Percentiles rank a stretch among this genome's conserved stretches.
phyloP scores from a whole-genome alignment of 1,140 invertebrate species.

The Polyergus mexicanus region DNA sequence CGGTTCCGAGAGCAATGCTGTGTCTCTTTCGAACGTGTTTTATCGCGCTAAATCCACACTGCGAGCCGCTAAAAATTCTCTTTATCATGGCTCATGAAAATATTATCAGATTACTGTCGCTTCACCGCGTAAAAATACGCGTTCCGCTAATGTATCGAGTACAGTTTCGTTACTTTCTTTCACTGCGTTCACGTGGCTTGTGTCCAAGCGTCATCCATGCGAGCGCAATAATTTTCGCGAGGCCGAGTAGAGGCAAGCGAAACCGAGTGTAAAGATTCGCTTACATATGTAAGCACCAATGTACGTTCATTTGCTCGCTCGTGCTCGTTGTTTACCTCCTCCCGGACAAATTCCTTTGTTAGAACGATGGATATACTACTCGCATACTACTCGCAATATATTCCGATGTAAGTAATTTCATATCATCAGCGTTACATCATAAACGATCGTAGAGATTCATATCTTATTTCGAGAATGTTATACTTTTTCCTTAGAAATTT shows the following conservation, averaged over 20 bases:
- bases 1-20: background rate
- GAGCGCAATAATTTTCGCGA: slow-evolving; percentile 34
- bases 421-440: background rate
- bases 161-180: slow-evolving; percentile 11
- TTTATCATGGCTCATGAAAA: slow-evolving; percentile 17
- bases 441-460: background rate
- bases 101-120: slow-evolving; percentile 16
- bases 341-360: background rate
- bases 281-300: background rate
- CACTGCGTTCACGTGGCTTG: background rate
- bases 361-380: background rate
- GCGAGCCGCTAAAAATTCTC: background rate
- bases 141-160: background rate
- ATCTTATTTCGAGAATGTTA: too few species aligned
- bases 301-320: background rate
- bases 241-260: background rate
- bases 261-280: background rate
- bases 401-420: background rate
- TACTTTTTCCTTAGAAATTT: too few species aligned
- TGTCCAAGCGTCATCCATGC: background rate
- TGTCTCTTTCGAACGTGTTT: background rate
- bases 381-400: background rate
- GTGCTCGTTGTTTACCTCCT: background rate
- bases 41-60: slow-evolving; percentile 29
- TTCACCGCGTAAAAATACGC: background rate